These are phyloP conservation scores for Sinodicranocentrus sp. DNA, from an alignment of 2,888 invertebrate species.

Conservation along the genomic window DNA sequence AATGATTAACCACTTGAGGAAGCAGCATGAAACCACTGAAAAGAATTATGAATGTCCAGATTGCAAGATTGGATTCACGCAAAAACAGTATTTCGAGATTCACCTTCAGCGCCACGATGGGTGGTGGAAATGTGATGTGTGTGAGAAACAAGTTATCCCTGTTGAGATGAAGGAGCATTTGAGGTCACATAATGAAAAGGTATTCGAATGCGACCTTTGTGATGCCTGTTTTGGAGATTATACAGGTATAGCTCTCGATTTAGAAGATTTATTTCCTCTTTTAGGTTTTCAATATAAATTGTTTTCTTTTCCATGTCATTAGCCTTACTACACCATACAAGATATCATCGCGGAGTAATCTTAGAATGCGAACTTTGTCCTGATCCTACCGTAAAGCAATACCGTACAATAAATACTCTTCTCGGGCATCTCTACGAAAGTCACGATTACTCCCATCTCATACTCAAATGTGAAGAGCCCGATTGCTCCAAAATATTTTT, in stretches of 20 bases:
- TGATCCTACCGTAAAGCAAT: not conserved
- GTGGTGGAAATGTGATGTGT: not conserved
- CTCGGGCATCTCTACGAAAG: not conserved
- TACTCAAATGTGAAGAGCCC: not conserved
- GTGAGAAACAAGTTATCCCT: not conserved
- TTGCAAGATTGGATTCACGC: not conserved
- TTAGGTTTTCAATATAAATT: too few species aligned
- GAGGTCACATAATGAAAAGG: not conserved
- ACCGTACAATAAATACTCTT: not conserved
- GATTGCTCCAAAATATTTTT: slow-evolving; percentile 2
- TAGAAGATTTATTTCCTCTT: too few species aligned
- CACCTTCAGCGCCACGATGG: not conserved
- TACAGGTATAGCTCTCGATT: too few species aligned
- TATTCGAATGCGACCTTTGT: not conserved
- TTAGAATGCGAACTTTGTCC: not conserved
- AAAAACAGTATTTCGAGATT: not conserved
- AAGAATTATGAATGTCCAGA: not conserved
- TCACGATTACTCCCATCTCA: not conserved
- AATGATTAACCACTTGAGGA: not conserved
- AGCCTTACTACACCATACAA: not conserved
- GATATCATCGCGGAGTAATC: not conserved
- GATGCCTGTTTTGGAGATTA: not conserved
- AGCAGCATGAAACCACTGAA: not conserved
- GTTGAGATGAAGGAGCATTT: not conserved
- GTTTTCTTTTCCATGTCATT: not conserved